Conservation (phyloP, 2,888 invertebrate genomes). For the Geophilus truncorum region DNA sequence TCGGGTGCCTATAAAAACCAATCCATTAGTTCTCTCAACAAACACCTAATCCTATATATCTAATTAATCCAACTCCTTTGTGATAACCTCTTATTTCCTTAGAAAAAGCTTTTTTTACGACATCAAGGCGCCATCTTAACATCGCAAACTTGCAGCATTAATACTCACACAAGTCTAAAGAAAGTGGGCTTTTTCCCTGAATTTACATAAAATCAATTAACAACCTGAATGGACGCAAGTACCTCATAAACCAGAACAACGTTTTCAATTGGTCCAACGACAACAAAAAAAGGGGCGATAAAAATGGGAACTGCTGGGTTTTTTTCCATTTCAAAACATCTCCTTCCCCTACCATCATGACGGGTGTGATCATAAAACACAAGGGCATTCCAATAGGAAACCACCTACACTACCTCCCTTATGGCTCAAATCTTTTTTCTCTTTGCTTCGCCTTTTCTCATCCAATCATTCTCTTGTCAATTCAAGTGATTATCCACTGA, state of each 20-base stretch:
- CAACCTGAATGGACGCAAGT: constrained; percentile 16
- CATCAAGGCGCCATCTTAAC: neutral
- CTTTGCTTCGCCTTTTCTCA: constrained; percentile 1
- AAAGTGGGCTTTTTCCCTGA: neutral
- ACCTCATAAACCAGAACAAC: neutral
- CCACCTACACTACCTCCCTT: constrained; percentile 20
- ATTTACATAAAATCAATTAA: constrained; percentile 20
- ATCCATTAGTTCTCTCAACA: neutral
- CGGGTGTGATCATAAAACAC: constrained; percentile 20
- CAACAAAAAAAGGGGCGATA: constrained; percentile 3
- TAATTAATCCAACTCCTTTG: constrained; percentile 1
- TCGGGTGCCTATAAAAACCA: neutral
- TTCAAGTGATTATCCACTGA: constrained; percentile 9
- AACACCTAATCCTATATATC: neutral
- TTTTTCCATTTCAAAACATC: constrained; percentile 19
- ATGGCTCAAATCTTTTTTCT: neutral
- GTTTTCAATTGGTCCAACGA: constrained; percentile 11
- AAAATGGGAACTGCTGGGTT: neutral
- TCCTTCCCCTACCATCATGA: neutral
- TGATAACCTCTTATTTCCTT: neutral
- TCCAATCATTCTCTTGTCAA: constrained; percentile 20
- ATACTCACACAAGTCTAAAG: neutral
- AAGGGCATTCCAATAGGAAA: constrained; percentile 15
- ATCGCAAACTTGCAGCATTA: neutral
- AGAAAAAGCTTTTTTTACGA: neutral